phyloP scores from a whole-genome alignment of 1,140 invertebrate genomes.

The Oncopodura yosiiana region DNA sequence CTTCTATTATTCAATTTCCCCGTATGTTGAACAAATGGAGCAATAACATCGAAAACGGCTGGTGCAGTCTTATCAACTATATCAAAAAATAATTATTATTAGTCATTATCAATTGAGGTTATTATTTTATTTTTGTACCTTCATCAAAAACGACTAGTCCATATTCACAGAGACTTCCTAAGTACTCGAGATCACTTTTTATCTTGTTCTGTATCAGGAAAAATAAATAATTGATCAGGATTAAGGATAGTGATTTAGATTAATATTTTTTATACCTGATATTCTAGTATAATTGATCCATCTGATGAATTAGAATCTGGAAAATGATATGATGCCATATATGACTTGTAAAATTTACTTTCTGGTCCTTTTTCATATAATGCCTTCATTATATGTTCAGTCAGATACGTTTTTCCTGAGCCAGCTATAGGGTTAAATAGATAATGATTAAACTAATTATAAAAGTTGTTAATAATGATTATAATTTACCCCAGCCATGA shows the following conservation, averaged over 20 bases:
- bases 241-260: neutral
- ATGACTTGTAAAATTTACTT: conserved; percentile 19
- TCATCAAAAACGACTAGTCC: conserved; percentile 31
- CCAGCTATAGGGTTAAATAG: conserved; percentile 12
- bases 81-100: no score
- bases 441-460: neutral
- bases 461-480: neutral
- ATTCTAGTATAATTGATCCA: conserved; percentile 2
- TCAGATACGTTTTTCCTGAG: conserved; percentile 28
- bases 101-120: no score
- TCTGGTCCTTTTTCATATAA: conserved; percentile 28
- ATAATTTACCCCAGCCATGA: conserved; percentile 28
- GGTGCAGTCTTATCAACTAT: conserved; percentile 29
- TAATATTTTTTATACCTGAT: conserved; percentile 9
- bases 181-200: no score
- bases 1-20: neutral
- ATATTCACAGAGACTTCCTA: no score
- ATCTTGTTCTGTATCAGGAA: neutral
- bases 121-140: neutral
- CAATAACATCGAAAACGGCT: conserved; percentile 21
- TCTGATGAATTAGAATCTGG: no score
- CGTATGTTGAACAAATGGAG: conserved; percentile 25
- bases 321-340: conserved; percentile 12
- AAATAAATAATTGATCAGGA: neutral
- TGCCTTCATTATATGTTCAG: conserved; percentile 17